phyloP scores from a whole-genome alignment of 2,113 vertebrate species.

The Rhodinocichla rosea region DNA sequence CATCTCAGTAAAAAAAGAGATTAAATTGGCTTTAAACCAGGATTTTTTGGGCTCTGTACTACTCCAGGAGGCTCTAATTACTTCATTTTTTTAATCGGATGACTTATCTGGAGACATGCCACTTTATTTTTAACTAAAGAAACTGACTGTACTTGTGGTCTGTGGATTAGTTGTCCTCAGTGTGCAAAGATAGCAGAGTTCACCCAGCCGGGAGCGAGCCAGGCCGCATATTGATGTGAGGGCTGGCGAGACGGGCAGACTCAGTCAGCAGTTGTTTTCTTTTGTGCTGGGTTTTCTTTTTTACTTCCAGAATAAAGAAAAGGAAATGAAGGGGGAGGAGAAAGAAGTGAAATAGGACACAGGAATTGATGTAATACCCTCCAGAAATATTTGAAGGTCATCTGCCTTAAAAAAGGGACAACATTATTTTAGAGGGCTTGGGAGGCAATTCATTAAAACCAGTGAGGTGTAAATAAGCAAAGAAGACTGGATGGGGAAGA shows the following conservation, averaged over 20 bases:
- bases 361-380: neutral
- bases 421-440: neutral
- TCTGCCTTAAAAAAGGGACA: neutral
- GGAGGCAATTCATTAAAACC: neutral
- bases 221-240: constrained; percentile 55
- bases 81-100: constrained; percentile 24
- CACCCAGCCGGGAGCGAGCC: neutral
- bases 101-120: constrained; percentile 1
- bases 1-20: neutral
- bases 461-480: neutral
- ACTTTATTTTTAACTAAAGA: constrained; percentile 58
- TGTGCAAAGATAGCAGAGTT: constrained; percentile 10
- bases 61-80: neutral
- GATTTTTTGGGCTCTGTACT: neutral
- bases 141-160: constrained; percentile 42
- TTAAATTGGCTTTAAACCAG: neutral
- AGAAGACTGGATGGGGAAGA: neutral
- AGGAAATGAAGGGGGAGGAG: neutral
- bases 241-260: neutral
- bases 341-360: neutral
- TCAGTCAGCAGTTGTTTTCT: neutral
- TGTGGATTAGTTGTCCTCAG: constrained; percentile 16
- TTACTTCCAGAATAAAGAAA: neutral
- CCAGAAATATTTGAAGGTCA: constrained; percentile 3
- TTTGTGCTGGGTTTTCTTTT: constrained; percentile 44